phyloP scores from a whole-genome alignment of 2,888 invertebrate genomes.

The Tinea trinotella region DNA sequence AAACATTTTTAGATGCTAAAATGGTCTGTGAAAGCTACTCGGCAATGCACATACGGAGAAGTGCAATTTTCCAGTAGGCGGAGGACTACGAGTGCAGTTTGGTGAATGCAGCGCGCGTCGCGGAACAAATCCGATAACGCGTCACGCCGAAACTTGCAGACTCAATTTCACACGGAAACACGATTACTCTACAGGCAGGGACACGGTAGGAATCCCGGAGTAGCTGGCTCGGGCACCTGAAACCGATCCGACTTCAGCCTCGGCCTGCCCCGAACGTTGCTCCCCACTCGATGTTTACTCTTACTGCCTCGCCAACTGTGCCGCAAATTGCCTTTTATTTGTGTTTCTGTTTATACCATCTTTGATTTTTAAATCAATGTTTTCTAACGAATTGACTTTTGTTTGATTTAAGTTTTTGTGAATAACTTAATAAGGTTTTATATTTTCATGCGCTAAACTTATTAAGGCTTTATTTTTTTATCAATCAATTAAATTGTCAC shows the following conservation, averaged over 20 bases:
- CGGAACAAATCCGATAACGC: slow-evolving; percentile 65
- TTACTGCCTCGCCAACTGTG: slow-evolving; percentile 21
- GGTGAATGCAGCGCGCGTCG: slow-evolving; percentile 49
- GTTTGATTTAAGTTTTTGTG: too few species aligned
- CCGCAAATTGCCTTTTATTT: slow-evolving; percentile 19
- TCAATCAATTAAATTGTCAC: too few species aligned
- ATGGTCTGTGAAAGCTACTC: slow-evolving; percentile 2
- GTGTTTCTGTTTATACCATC: slow-evolving; percentile 15
- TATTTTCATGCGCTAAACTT: too few species aligned
- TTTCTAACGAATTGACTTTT: slow-evolving; percentile 12
- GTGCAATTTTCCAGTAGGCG: slow-evolving; percentile 22
- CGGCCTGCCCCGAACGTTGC: not conserved
- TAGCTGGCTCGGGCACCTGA: slow-evolving; percentile 20
- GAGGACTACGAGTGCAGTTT: slow-evolving; percentile 23
- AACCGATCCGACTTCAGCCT: slow-evolving; percentile 13
- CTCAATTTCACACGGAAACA: slow-evolving; percentile 55
- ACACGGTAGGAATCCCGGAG: slow-evolving; percentile 32
- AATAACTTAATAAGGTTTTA: too few species aligned
- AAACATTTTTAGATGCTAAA: not conserved
- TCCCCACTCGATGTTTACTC: slow-evolving; percentile 23
- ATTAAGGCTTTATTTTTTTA: too few species aligned
- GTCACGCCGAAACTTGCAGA: slow-evolving; percentile 53
- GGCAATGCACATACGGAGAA: slow-evolving; percentile 14
- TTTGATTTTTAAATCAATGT: slow-evolving; percentile 18
- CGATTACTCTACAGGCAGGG: slow-evolving; percentile 46